A percentile compares a stretch with the other conserved stretches of the same genome.
phyloP scores from a whole-genome alignment of 2,888 invertebrate genomes.

The Gastrophysa polygoni region DNA sequence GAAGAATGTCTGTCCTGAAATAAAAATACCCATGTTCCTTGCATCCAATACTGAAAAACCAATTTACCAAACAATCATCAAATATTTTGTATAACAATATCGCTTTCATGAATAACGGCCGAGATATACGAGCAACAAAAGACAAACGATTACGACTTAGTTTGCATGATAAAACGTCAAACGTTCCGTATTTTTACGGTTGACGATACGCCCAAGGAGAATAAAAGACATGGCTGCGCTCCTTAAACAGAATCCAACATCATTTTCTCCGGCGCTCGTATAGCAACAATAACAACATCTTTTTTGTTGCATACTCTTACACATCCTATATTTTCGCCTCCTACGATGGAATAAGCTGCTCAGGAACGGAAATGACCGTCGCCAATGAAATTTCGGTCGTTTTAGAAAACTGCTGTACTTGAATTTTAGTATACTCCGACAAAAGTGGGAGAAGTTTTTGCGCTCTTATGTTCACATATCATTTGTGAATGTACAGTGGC shows the following conservation, averaged over 20 bases:
- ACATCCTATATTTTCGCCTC: slow-evolving; percentile 27
- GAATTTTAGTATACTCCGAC: no score
- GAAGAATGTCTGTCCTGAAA: no score
- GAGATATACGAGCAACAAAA: slow-evolving; percentile 2
- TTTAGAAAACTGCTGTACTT: no score
- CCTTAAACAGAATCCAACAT: slow-evolving; percentile 33
- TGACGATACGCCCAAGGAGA: slow-evolving; percentile 10
- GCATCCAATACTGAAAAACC: background rate
- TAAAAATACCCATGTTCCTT: no score
- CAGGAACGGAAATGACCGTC: slow-evolving; percentile 3
- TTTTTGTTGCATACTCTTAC: slow-evolving; percentile 30
- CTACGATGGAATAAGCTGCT: slow-evolving; percentile 11
- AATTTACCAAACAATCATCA: background rate
- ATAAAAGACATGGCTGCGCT: slow-evolving; percentile 22
- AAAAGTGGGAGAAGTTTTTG: no score
- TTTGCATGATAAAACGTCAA: slow-evolving; percentile 26
- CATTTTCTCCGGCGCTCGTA: slow-evolving; percentile 26
- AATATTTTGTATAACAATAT: background rate
- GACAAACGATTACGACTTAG: slow-evolving; percentile 26
- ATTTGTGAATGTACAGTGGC: no score
- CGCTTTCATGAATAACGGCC: background rate
- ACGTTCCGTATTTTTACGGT: slow-evolving; percentile 10
- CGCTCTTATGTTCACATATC: no score
- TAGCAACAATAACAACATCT: slow-evolving; percentile 27
- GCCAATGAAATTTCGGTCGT: no score